Conservation (phyloP, 2,113 vertebrate species). For the Bettongia penicillata region DNA sequence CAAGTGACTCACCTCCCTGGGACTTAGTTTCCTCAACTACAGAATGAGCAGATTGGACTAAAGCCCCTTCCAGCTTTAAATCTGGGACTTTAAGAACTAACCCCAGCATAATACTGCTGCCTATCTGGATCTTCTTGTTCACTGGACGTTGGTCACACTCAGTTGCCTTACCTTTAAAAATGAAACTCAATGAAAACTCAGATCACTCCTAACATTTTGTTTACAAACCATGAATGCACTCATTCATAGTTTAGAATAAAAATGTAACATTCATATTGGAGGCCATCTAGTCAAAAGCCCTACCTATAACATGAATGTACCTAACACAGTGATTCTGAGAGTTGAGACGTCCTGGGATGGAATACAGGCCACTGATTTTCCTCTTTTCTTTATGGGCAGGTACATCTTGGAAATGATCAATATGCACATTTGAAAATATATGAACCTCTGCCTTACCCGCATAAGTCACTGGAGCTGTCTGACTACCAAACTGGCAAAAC, state of each 20-base stretch:
- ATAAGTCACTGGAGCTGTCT: conserved; percentile 68
- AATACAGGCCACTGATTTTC: neutral
- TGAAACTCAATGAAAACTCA: neutral
- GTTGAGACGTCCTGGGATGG: neutral
- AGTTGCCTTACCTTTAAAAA: neutral
- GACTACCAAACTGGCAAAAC: conserved; percentile 82
- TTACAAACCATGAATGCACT: neutral
- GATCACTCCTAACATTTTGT: neutral
- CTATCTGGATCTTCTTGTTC: neutral
- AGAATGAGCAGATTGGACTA: neutral
- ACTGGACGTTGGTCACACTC: neutral
- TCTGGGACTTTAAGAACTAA: neutral
- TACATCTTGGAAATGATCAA: conserved; percentile 80
- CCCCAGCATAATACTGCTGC: neutral
- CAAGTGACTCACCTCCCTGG: neutral
- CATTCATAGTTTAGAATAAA: neutral
- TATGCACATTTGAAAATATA: conserved; percentile 85
- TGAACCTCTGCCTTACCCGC: conserved; percentile 75
- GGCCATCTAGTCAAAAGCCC: neutral
- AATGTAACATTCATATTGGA: neutral
- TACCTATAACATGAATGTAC: neutral
- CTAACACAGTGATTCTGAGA: neutral
- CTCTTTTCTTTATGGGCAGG: conserved; percentile 78
- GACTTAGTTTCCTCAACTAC: neutral
- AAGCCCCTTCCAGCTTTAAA: no score